Evolutionary conservation across 2,888 invertebrate genomes (phyloP).

Genomic region (Tribolium freemani): DNA sequence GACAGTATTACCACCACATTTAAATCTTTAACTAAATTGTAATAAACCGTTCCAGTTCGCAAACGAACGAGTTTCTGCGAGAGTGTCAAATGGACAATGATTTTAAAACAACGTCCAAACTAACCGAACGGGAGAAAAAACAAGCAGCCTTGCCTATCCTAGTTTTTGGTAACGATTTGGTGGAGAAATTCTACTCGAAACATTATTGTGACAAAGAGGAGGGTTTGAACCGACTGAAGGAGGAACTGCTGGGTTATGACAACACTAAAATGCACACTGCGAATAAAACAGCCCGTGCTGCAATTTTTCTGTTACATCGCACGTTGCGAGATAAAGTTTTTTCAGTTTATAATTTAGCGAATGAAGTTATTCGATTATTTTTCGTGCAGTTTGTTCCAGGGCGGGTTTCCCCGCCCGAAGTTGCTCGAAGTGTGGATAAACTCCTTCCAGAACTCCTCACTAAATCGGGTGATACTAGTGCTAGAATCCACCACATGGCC

Average conservation of each 20-base stretch:
- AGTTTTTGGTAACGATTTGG: constrained; percentile 91
- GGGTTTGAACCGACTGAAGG: constrained; percentile 80
- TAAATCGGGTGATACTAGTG: constrained; percentile 90
- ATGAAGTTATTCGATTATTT: constrained; percentile 84
- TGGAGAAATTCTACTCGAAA: constrained; percentile 92
- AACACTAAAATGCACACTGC: constrained; percentile 70
- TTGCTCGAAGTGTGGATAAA: constrained; percentile 86
- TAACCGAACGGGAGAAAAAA: constrained; percentile 86
- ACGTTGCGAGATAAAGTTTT: constrained; percentile 90
- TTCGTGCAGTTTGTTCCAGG: constrained; percentile 89
- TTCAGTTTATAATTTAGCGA: constrained; percentile 88
- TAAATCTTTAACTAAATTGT: no score
- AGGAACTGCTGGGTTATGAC: constrained; percentile 70
- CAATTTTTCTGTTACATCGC: constrained; percentile 83
- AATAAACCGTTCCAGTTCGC: constrained; percentile 74
- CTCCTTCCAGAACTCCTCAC: constrained; percentile 85
- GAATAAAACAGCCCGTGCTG: constrained; percentile 87
- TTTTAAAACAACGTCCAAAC: constrained; percentile 71
- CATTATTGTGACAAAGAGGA: constrained; percentile 92
- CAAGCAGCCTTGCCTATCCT: constrained; percentile 92
- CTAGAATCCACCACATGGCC: constrained; percentile 88
- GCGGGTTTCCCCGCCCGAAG: constrained; percentile 86
- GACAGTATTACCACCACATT: constrained; percentile 76
- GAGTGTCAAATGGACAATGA: constrained; percentile 77
- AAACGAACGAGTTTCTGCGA: constrained; percentile 85